A percentile compares a stretch with the other conserved stretches of the same genome.
Conservation (phyloP, 2,888 invertebrate genomes). For the Pristionchus entomophagus region DNA sequence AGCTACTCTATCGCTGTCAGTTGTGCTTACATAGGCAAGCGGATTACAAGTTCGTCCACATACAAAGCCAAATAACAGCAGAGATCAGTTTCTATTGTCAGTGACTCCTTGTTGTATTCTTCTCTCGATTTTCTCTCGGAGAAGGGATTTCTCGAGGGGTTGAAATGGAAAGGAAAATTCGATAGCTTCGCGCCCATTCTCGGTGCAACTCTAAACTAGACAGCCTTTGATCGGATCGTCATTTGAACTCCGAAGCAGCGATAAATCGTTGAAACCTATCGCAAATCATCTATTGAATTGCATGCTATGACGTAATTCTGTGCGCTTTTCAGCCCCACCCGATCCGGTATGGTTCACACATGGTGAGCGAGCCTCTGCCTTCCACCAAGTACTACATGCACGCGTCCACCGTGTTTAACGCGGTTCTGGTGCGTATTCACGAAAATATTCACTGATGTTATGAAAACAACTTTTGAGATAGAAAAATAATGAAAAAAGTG, state of each 20-base stretch:
- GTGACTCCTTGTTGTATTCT: neutral
- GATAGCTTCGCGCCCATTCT: neutral
- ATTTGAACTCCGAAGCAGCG: neutral
- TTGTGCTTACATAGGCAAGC: too few relatives aligned
- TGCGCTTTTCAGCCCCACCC: constrained; percentile 41
- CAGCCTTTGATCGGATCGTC: neutral
- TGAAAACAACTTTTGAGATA: neutral
- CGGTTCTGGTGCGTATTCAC: constrained; percentile 53
- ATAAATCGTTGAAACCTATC: too few relatives aligned
- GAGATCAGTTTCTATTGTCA: neutral
- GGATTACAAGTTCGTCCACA: too few relatives aligned
- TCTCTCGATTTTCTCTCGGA: neutral
- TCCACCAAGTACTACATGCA: constrained; percentile 57
- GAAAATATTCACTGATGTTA: neutral
- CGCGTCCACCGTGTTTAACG: constrained; percentile 63
- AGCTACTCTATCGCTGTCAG: too few relatives aligned
- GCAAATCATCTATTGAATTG: too few relatives aligned
- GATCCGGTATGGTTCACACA: constrained; percentile 21
- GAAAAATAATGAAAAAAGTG: constrained; percentile 8
- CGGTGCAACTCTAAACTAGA: neutral
- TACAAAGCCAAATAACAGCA: neutral
- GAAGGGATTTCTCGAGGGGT: too few relatives aligned
- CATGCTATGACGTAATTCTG: too few relatives aligned
- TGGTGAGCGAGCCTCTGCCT: constrained; percentile 32
- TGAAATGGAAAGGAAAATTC: constrained; percentile 27